A percentile compares a stretch with the other conserved stretches of the same genome.
Evolutionary conservation across 2,888 invertebrate genomes (phyloP).

Genomic region (Agapostemon virescens): DNA sequence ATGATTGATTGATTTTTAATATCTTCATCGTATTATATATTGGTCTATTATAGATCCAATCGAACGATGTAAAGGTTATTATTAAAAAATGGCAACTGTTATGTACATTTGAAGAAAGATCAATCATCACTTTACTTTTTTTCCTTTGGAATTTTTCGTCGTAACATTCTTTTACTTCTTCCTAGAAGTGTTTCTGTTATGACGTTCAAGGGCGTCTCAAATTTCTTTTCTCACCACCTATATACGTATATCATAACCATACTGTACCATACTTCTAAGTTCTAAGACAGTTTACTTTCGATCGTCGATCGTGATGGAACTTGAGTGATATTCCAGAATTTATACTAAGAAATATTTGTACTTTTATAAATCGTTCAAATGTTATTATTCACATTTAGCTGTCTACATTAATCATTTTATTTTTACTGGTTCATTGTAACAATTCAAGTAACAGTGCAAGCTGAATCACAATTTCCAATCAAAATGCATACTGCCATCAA

Average conservation of each 20-base stretch:
- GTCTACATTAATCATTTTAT: not conserved
- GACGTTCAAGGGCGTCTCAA: constrained; percentile 58
- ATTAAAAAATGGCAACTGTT: not conserved
- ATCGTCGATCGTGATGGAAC: not conserved
- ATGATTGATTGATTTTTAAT: too few relatives aligned
- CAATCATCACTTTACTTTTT: not conserved
- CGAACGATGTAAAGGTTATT: not conserved
- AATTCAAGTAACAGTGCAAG: not conserved
- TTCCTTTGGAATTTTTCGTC: not conserved
- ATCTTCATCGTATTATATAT: not conserved
- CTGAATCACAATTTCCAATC: not conserved
- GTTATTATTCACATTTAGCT: not conserved
- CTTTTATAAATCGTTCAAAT: not conserved
- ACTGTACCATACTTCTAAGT: too few relatives aligned
- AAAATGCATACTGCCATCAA: not conserved
- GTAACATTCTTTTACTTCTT: not conserved
- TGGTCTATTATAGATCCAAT: not conserved
- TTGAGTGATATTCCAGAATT: not conserved
- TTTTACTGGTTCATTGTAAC: not conserved
- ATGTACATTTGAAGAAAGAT: not conserved
- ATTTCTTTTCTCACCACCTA: constrained; percentile 26
- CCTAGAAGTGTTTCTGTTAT: constrained; percentile 35
- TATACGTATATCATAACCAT: constrained; percentile 15
- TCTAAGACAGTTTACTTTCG: constrained; percentile 23
- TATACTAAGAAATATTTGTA: not conserved